Evolutionary conservation across 53 echinoderm and acorn worm genomes (phyloP), one percentile per base, ranked within the genome.

Genomic region (Holothuria scabra): DNA sequence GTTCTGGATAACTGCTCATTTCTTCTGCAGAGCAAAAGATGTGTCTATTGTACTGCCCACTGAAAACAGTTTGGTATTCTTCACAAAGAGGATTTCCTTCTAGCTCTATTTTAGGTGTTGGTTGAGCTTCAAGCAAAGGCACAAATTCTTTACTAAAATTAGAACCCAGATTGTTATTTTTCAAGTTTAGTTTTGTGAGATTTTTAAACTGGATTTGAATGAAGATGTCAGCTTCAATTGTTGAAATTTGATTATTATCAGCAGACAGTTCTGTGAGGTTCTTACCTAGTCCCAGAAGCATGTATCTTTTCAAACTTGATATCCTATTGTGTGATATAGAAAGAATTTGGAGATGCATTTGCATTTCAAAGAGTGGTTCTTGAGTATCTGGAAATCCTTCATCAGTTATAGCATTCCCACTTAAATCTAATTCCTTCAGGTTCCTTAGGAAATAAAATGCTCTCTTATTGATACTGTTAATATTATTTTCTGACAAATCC

Each of bases 81-180:
- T 78, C 78, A 78, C 78, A 78, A 78, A 78, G 52, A 14, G 78
- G 78, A 78, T 78, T 78, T 32, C 57, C 78, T 49, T 32, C 9
- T 32, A 78, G 33, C 25, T 28, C 20, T 24, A 78, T 78, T 26
- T 18, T 28, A 13, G 56, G 56, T 57, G 22, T 0, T 56, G 76
- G 25, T 2, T 29, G 44, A 7, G 23, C 29, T 12, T 22, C 48
- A 8, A 46, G 22, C 28, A 78, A 26, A 49, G 31, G 20, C n/a
- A 24, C 18, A 78, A 78, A 57, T 31, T 55, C 78, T 78, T 26
- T 7, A 56, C 26, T 57, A 20, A 14, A 26, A 52, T 59, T 57
- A 56, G 19, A 32, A 16, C 8, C 2, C 19, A 78, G 14, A 14
- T 57, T 56, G 78, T 78, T 78, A 10, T 30, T 31, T 26, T 18